A percentile compares a stretch with the other conserved stretches of the same genome.
Evolutionary conservation across 1,140 invertebrate species (phyloP).

Genomic region (Bombus terrestris): DNA sequence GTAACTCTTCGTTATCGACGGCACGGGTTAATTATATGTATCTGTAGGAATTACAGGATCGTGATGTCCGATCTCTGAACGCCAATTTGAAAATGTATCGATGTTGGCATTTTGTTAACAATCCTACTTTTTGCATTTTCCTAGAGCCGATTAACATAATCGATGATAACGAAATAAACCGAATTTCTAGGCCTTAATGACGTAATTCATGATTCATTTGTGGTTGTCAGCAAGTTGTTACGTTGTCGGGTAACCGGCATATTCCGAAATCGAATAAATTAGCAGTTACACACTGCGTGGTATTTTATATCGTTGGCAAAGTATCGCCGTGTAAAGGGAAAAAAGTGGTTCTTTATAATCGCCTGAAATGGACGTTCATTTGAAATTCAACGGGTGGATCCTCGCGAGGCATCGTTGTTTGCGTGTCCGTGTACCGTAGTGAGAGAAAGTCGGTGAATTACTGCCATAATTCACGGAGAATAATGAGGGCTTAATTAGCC

Average conservation of each 20-base stretch:
- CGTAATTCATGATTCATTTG: constrained; percentile 53
- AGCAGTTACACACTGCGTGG: constrained; percentile 24
- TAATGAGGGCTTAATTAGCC: constrained; percentile 73
- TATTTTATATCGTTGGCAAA: constrained; percentile 52
- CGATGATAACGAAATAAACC: constrained; percentile 4
- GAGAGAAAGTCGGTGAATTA: constrained; percentile 71
- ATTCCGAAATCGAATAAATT: constrained; percentile 59
- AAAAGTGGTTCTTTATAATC: constrained; percentile 59
- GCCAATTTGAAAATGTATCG: constrained; percentile 17
- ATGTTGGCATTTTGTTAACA: constrained; percentile 13
- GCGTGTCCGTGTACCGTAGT: constrained; percentile 54
- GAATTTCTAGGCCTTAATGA: constrained; percentile 32
- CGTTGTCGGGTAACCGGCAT: constrained; percentile 1
- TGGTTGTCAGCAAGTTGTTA: constrained; percentile 57
- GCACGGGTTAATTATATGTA: not conserved
- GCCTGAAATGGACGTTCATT: constrained; percentile 62
- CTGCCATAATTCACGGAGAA: constrained; percentile 71
- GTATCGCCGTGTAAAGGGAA: not conserved
- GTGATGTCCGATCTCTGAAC: not conserved
- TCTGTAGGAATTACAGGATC: not conserved
- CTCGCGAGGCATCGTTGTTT: constrained; percentile 51
- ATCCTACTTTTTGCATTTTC: not conserved
- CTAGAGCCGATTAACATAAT: not conserved
- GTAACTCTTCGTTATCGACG: constrained; percentile 26
- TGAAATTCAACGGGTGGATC: constrained; percentile 68